Percentiles rank a stretch among this genome's conserved stretches.
phyloP scores from a whole-genome alignment of 2,113 vertebrate genomes.

The Apteryx owenii region DNA sequence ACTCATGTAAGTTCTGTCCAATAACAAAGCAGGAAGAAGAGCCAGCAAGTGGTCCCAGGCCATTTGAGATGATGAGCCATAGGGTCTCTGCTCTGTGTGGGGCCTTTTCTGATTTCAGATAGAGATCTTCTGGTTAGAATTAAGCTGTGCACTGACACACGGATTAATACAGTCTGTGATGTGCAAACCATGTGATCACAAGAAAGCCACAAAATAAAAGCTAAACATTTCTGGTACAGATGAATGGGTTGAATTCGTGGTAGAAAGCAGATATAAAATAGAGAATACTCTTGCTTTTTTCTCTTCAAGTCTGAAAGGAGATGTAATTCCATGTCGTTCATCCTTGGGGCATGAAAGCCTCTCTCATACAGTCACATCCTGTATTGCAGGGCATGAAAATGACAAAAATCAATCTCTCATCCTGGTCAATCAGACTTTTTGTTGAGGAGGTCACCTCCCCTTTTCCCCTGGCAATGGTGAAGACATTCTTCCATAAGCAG shows the following conservation, averaged over 20 bases:
- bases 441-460: not conserved
- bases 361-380: not conserved
- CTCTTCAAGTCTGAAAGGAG: no score
- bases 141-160: not conserved
- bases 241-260: not conserved
- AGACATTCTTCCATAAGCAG: not conserved
- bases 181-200: not conserved
- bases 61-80: slow-evolving; percentile 19
- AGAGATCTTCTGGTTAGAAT: not conserved
- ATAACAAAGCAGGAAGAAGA: not conserved
- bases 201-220: not conserved
- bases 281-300: not conserved
- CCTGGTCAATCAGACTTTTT: accelerated
- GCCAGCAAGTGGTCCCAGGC: slow-evolving; percentile 26
- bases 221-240: not conserved
- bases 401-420: slow-evolving; percentile 14
- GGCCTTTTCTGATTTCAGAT: not conserved
- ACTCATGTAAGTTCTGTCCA: slow-evolving; percentile 25
- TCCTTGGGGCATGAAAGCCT: not conserved
- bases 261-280: not conserved
- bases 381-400: not conserved
- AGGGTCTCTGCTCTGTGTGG: not conserved
- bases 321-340: not conserved
- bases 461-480: not conserved
- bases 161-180: not conserved